phyloP scores from a whole-genome alignment of 2,888 invertebrate genomes.

The Hydrotaea diabolus region DNA sequence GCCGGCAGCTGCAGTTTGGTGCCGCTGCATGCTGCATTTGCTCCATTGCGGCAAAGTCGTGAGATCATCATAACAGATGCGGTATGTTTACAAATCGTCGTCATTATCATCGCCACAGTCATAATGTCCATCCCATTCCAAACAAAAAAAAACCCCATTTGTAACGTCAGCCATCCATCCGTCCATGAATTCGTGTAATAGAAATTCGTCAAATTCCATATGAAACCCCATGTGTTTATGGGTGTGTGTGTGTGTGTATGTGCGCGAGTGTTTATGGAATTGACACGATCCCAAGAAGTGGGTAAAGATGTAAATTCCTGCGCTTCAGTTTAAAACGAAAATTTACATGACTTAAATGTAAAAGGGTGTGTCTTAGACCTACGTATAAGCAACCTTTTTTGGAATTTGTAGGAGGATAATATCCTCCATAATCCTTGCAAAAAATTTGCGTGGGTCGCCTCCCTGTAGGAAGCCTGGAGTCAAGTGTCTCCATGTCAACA shows the following conservation, averaged over 20 bases:
- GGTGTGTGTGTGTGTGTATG: not conserved
- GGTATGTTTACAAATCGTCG: conserved; percentile 72
- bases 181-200: too few species aligned
- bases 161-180: not conserved
- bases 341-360: too few species aligned
- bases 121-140: too few species aligned
- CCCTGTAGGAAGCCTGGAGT: too few species aligned
- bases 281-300: not conserved
- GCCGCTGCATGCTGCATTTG: conserved; percentile 61
- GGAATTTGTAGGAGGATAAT: too few species aligned
- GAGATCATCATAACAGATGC: conserved; percentile 80
- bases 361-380: too few species aligned
- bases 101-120: not conserved
- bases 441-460: too few species aligned
- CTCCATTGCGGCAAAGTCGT: conserved; percentile 71
- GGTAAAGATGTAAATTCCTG: too few species aligned
- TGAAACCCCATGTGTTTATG: not conserved
- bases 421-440: too few species aligned
- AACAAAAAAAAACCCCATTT: not conserved
- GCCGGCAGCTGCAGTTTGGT: not conserved
- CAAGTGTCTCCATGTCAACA: too few species aligned
- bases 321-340: too few species aligned
- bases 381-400: too few species aligned
- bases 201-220: not conserved
- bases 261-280: not conserved